A percentile compares a stretch with the other conserved stretches of the same genome.
Conservation (phyloP, 1,140 invertebrate genomes). For the Drosophila nigrodunni region DNA sequence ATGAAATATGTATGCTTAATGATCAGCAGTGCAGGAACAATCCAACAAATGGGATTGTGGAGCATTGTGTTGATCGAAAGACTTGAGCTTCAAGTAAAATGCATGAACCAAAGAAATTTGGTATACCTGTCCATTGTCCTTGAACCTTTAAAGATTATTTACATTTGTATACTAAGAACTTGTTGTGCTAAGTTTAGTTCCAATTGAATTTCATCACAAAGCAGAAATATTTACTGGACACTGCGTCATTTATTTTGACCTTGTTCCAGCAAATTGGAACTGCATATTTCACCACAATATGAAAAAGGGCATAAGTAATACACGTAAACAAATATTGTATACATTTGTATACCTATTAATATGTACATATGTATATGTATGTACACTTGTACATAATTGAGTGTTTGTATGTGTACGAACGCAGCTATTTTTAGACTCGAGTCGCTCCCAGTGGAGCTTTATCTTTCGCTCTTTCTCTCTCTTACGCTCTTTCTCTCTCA, state of each 20-base stretch:
- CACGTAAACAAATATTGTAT: constrained; percentile 3
- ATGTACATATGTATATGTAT: neutral
- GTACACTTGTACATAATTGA: neutral
- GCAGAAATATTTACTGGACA: neutral
- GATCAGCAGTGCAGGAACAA: constrained; percentile 16
- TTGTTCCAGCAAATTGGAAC: neutral
- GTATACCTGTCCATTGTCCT: neutral
- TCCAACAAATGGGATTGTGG: constrained; percentile 12
- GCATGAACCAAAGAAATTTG: neutral
- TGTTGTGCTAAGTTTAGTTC: neutral
- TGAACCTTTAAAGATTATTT: neutral
- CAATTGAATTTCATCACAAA: constrained; percentile 14
- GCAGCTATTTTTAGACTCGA: neutral
- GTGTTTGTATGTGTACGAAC: neutral
- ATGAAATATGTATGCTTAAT: neutral
- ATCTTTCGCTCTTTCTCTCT: constrained; percentile 2
- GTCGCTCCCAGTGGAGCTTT: constrained; percentile 33
- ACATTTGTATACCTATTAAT: constrained; percentile 3
- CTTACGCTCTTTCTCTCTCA: constrained; percentile 16
- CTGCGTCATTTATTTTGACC: constrained; percentile 14
- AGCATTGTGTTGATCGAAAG: constrained; percentile 12
- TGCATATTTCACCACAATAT: constrained; percentile 52
- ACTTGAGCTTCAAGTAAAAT: neutral
- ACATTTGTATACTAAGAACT: neutral
- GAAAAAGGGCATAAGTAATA: constrained; percentile 31